These are phyloP conservation scores for Macroteleia sp. DNA, from an alignment of 2,888 invertebrate species.

Conservation along the genomic window DNA sequence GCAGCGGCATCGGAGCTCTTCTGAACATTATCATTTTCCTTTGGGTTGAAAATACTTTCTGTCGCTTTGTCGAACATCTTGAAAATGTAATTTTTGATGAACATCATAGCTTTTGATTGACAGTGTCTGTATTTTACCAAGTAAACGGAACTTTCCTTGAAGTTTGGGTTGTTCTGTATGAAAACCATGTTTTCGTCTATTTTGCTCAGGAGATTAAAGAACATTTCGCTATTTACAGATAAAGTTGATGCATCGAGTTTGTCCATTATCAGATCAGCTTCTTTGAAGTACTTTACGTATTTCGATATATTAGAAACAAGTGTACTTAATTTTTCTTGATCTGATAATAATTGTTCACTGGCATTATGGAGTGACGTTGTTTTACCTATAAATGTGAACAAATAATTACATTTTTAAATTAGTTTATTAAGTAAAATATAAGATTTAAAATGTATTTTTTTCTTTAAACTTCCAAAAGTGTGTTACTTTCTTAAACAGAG, in stretches of 20 bases:
- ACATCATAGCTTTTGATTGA: constrained; percentile 90
- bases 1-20: constrained; percentile 87
- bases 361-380: constrained; percentile 96
- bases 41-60: constrained; percentile 84
- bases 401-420: not conserved
- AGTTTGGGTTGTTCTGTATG: constrained; percentile 90
- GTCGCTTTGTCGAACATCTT: constrained; percentile 91
- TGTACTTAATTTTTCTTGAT: constrained; percentile 92
- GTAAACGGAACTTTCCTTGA: constrained; percentile 93
- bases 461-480: too few relatives aligned
- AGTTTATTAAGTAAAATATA: too few relatives aligned
- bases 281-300: constrained; percentile 93
- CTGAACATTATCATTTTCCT: constrained; percentile 66
- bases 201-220: constrained; percentile 91
- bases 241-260: constrained; percentile 91
- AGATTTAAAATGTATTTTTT: too few relatives aligned
- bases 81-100: constrained; percentile 92
- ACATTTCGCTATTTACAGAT: constrained; percentile 92
- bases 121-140: constrained; percentile 93
- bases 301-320: constrained; percentile 92
- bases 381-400: constrained; percentile 85
- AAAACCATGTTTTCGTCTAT: constrained; percentile 95
- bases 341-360: constrained; percentile 95
- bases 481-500: too few relatives aligned
- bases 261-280: constrained; percentile 92